A percentile compares a stretch with the other conserved stretches of the same genome.
phyloP scores from a whole-genome alignment of 2,113 vertebrate genomes.

The Emydocephalus ijimae region DNA sequence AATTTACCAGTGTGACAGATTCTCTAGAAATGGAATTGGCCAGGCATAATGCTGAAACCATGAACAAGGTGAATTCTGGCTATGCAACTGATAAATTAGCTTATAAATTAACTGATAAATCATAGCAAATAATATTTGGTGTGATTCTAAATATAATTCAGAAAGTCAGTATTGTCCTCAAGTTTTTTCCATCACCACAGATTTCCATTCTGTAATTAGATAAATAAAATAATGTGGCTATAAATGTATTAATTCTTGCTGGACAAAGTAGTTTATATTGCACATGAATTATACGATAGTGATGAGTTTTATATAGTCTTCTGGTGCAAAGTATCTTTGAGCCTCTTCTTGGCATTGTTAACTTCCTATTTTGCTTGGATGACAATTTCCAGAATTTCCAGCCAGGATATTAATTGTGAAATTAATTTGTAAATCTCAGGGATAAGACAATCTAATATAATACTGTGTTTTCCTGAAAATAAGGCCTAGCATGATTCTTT shows the following conservation, averaged over 20 bases:
- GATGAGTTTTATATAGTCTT: background rate
- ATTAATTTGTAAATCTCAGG: background rate
- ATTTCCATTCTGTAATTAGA: background rate
- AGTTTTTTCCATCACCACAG: background rate
- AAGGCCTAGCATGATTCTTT: no score
- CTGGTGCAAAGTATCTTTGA: background rate
- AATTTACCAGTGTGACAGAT: slow-evolving; percentile 75
- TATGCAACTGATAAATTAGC: background rate
- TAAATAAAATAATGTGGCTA: background rate
- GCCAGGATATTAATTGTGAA: background rate
- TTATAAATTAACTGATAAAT: no score
- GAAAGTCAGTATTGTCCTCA: background rate
- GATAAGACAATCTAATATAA: background rate
- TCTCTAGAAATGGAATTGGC: slow-evolving; percentile 77
- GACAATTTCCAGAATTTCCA: background rate
- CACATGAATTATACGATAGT: background rate
- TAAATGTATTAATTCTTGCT: background rate
- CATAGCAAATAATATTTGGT: background rate
- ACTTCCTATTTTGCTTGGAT: background rate
- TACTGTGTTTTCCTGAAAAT: no score
- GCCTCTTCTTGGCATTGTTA: background rate
- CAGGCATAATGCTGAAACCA: slow-evolving; percentile 77
- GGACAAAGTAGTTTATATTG: background rate
- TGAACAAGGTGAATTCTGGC: slow-evolving; percentile 76
- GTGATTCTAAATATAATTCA: background rate